Evolutionary conservation across 2,888 invertebrate species (phyloP), one percentile per base, ranked within the genome.

Genomic region (Clistopyga incitator): DNA sequence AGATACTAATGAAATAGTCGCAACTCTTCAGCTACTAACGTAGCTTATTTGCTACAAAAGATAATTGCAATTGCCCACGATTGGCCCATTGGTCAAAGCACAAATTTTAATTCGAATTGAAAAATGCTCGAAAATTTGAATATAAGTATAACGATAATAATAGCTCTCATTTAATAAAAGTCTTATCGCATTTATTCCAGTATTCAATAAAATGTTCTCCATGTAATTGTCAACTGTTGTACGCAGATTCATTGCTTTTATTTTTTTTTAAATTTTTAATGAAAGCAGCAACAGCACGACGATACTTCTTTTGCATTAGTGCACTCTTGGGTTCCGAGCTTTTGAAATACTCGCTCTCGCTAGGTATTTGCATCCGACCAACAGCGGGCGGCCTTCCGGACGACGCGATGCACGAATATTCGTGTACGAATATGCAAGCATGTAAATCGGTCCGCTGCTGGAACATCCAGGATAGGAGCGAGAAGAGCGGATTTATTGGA

Each of bases 401-500:
- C 84, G 70, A 75, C 78, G 74, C 59, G 77, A 78, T 84, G 81
- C 84, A 81, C 70, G 82, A 84, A 86, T 86, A 86, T 85, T 82
- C 82, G 82, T 83, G 84, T 85, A 86, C 84, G 85, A 84, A 84
- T 81, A 85, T 88, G 86, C 84, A 84, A 81, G 84, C 81, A 84
- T 81, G 84, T 81, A 71, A 80, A 85, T 85, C 67, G 78, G 70
- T 67, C 23, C 59, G 68, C 50, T 71, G 83, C 75, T 25, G 38
- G 23, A 64, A 75, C 79, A 82, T 82, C 82, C 76, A 74, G 11
- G 70, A 59, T 65, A 76, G 52, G 74, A 70, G 74, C 68, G 84
- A 81, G 84, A 79, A 80, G 75, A 88, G 86, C 81, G 86, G 81
- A 87, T 88, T 88, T 89, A 89, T 89, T 86, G 88, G 88, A 87